Base-by-base conservation (phyloP, 92 coral and sea anemone genomes). In the Pocillopora grandis region DNA sequence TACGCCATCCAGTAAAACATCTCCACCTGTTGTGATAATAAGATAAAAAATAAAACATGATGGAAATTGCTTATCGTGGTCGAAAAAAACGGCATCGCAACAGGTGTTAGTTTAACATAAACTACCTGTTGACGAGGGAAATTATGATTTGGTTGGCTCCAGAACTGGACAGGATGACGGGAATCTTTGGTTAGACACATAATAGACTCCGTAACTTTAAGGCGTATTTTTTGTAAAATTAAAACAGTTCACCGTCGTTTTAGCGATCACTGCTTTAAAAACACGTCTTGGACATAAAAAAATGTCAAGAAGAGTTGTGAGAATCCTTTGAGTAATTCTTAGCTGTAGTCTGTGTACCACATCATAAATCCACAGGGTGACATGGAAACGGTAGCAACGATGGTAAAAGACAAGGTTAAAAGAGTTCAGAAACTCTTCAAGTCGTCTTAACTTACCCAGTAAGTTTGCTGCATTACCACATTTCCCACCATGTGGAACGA, bases 401-500 rank as follows among this genome's bases (percentile, higher is more conserved):
- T 42, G 23, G 48, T 77, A 13, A 16, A 14, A 10, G 18, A 8
- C 0, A 62, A 62, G 9, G 6, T 16, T 12, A 16, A 62, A 62
- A 20, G 66, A 62, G 19, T 3, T 42, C 5, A 42, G 8, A 7
- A 3, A 42, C 52, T 3, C 52, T 42, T 42, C 5, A 42, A 42
- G 52, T 42, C 52, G 4, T 42, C 52, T 3, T 42, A 42, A 42
- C 52, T 3, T 85, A 92, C 98, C 98, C 2, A 87, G 55, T n/a
- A 96, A 70, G 61, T 90, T 90, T 33, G 89, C 99, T 33, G 98
- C 95, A 76, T 88, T 95, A 36, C 88, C 91, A 62, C 99, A 97
- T 84, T 94, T 94, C 48, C 99, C 99, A 67, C 90, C 91, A 76
- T 92, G 94, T 9, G 96, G 96, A 2, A 85, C 95, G 37, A 97